Conservation (phyloP, 2,113 vertebrate species). For the Geococcyx californianus region DNA sequence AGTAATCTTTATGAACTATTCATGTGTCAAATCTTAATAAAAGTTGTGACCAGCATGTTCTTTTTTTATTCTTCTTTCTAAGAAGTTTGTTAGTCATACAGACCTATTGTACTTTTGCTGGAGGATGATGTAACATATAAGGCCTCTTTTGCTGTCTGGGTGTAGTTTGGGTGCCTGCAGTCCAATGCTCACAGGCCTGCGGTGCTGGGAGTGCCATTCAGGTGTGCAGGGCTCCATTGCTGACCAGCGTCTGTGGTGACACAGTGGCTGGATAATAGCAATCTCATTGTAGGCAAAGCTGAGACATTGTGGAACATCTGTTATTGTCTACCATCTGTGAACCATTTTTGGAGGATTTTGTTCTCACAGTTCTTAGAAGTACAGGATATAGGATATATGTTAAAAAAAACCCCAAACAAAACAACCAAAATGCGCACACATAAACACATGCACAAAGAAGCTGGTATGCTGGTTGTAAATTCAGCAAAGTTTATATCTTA, state of each 20-base stretch:
- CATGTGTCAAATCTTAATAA: neutral
- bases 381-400: neutral
- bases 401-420: neutral
- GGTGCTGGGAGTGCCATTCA: neutral
- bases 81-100: neutral
- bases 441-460: rapidly evolving
- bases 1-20: neutral
- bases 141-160: neutral
- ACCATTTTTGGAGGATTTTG: neutral
- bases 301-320: neutral
- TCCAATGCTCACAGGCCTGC: neutral
- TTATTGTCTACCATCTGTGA: neutral
- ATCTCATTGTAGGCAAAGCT: neutral
- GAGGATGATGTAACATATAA: neutral
- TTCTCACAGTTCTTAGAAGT: neutral
- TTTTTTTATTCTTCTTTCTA: neutral
- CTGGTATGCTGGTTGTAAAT: neutral
- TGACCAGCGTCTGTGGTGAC: neutral
- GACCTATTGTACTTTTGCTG: neutral
- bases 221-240: neutral
- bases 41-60: neutral
- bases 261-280: neutral
- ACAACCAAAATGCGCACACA: rapidly evolving
- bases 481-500: neutral
- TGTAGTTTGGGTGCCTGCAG: rapidly evolving